Conservation (phyloP, 1,140 invertebrate genomes). For the Drosophila pandora region DNA sequence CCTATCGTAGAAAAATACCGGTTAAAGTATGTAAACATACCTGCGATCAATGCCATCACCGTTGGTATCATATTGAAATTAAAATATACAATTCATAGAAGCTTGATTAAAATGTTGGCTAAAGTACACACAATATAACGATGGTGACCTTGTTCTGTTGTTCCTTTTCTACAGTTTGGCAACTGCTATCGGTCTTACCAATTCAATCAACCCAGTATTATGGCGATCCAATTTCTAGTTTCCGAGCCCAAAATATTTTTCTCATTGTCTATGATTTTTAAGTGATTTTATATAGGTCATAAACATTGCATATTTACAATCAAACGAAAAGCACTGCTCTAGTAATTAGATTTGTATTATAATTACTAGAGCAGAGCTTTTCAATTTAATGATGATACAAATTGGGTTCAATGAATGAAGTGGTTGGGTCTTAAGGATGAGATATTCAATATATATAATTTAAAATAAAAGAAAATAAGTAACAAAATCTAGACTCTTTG, state of each 20-base stretch:
- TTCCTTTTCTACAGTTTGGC: conserved; percentile 4
- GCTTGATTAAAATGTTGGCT: background rate
- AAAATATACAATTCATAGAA: background rate
- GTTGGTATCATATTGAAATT: conserved; percentile 34
- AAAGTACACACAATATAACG: conserved; percentile 31
- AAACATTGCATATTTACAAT: background rate
- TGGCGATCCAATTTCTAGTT: background rate
- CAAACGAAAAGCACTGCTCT: no score
- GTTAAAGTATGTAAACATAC: conserved; percentile 33
- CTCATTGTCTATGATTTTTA: no score
- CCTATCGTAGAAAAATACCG: conserved; percentile 38
- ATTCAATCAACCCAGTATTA: background rate
- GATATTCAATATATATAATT: no score
- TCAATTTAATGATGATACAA: background rate
- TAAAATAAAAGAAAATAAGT: background rate
- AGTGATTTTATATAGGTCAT: background rate
- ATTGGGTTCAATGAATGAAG: background rate
- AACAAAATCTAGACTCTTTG: background rate
- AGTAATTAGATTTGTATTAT: no score
- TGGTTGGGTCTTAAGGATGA: background rate
- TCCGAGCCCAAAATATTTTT: background rate
- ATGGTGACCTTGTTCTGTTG: conserved; percentile 36
- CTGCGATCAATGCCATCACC: conserved; percentile 9
- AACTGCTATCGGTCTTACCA: conserved; percentile 3
- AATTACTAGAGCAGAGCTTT: no score